Base-by-base conservation (phyloP, 2,888 invertebrate genomes). In the Troides helena region DNA sequence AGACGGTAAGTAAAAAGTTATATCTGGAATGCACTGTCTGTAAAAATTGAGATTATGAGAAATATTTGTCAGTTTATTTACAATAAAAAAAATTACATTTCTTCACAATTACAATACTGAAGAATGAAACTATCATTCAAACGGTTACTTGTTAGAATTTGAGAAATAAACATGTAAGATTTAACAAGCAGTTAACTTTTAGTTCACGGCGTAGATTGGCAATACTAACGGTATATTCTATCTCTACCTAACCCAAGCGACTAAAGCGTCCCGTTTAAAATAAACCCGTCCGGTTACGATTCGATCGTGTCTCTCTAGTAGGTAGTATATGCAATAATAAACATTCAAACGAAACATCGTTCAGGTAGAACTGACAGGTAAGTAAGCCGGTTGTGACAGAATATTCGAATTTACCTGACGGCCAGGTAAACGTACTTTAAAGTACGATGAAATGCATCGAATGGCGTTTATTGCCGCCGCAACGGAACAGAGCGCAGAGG, bases 231-330 rank as follows among this genome's bases (percentile, higher is more conserved):
- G 69, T 69, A 69, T 43, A 60, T 58, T 62, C 57, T 30, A 62
- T 23, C 61, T 63, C 66, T 68, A 67, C 66, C 68, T 72, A 73
- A 72, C 71, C 62, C 70, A 69, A 72, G 73, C 73, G 74, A 72
- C 75, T 72, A 74, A 73, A 65, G 72, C 77, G 82, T 84, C 81
- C 80, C 80, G 82, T 84, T 84, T 78, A 78, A 80, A 80, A 80
- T 75, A 83, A 82, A 85, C 85, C 82, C 79, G 84, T 80, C 80
- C 78, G 78, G 79, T 77, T 79, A 80, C 81, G 78, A 84, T 83
- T 81, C 78, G 81, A 81, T 81, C 80, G 79, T 75, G 80, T 79
- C 79, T 80, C 10, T 57, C 77, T 75, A 77, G 72, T 76, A 63
- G 69, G 66, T 70, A 57, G 73, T 69, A 75, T 75, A 75, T 76